A percentile compares a stretch with the other conserved stretches of the same genome.
These are phyloP conservation scores for Elachura formosa DNA, from an alignment of 2,113 vertebrate species.

Conservation along the genomic window DNA sequence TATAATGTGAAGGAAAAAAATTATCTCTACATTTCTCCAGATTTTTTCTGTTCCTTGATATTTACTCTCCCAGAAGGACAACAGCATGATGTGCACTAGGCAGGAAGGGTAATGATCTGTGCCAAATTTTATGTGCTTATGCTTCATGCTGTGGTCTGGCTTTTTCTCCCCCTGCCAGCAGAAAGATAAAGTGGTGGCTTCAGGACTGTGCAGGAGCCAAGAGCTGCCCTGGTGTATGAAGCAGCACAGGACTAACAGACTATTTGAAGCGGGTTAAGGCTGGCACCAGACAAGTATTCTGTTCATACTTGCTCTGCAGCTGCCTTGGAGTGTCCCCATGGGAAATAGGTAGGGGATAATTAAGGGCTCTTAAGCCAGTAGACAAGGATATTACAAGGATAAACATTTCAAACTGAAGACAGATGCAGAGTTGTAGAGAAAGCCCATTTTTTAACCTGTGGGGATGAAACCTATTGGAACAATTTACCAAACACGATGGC, in stretches of 20 bases:
- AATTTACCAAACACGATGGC: background rate
- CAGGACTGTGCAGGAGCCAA: background rate
- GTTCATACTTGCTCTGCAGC: background rate
- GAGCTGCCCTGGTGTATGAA: background rate
- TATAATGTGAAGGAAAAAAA: background rate
- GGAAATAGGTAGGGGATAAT: background rate
- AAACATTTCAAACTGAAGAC: background rate
- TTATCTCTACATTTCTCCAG: background rate
- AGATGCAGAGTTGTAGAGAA: background rate
- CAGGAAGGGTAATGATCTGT: constrained; percentile 15
- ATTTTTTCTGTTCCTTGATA: background rate
- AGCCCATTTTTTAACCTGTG: background rate
- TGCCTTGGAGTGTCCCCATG: background rate
- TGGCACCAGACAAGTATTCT: background rate
- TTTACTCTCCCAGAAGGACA: background rate
- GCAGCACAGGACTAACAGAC: background rate
- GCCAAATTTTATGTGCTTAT: constrained; percentile 3
- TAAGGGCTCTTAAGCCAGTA: background rate
- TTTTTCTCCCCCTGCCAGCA: background rate
- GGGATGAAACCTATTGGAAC: background rate
- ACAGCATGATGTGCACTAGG: background rate
- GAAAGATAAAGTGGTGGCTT: background rate
- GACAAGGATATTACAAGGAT: background rate
- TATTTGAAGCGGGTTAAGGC: background rate
- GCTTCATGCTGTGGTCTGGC: background rate